Base-by-base conservation (phyloP, 2,797 vertebrate species). In the Sebastiscus tertius region DNA sequence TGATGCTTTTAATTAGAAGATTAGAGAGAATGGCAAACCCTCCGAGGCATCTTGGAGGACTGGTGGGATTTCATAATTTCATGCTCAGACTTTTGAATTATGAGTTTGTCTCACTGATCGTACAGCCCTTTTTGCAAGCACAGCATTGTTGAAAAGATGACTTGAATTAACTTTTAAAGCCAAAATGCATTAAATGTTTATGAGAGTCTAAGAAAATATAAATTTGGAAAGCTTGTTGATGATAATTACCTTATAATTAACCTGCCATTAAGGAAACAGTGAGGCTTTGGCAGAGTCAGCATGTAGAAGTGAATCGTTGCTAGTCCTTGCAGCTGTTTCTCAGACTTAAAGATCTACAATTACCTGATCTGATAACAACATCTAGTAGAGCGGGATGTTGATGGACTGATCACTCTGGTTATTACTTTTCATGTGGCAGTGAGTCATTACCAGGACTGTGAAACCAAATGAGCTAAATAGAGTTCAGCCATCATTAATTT, bases 1-100 rank as follows among this genome's bases (percentile, higher is more conserved):
- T 71, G 64, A 72, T 36, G 56, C 14, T 83, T 87, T 84, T 85
- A 90, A 88, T 90, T 87, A 80, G 52, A 72, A 55, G 68, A 75
- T 77, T 20, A 55, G 66, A 60, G 77, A 59, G 42, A 65, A 61
- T 59, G 71, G 74, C 60, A 36, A 39, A 54, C 26, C n/a, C 74
- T 72, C 8, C 1, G 2, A 63, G 60, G 42, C 29, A 60, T 29
- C 16, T 39, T 46, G 64, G 54, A 78, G 49, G 58, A 80, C 34
- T 49, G 5, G 22, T 11, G 77, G 77, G 86, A 67, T 76, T 83
- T 85, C 65, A 52, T 69, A 20, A 76, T 84, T 78, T 88, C 62
- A 75, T 29, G 65, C 27, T 70, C 36, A 31, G 59, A 72, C 52
- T 75, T 80, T 20, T 68, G 39, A 82, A 80, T 71, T 62, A 81